Evolutionary conservation across 2,888 invertebrate genomes (phyloP), one percentile per base, ranked within the genome.

Genomic region (Pheosia gnoma): DNA sequence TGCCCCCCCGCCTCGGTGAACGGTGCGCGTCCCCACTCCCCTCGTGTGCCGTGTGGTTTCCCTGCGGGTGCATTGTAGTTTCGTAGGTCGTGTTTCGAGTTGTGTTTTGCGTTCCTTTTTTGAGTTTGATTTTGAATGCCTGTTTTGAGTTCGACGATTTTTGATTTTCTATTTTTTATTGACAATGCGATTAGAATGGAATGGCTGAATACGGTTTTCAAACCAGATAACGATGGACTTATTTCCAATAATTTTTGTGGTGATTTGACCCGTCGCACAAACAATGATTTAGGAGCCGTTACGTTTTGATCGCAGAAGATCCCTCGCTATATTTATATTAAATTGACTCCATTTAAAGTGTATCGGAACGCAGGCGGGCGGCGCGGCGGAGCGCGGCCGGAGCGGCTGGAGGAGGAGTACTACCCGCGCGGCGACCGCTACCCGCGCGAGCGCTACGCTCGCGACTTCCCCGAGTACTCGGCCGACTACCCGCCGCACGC

Each of bases 381-480:
- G 67, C 81, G 87, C 66, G 91, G 95, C 68, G 93, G 93, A 72
- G 85, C 94, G 72, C 90, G 95, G 68, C 88, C 91, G 68, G 94
- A 93, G 81, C 87, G 95, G 84, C 82, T 95, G 86, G 88, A 89
- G 80, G 95, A 95, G 78, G 95, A 95, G 75, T 90, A 92, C 78
- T 91, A 91, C 86, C 72, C 78, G 72, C 88, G 89, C 67, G 83
- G 84, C 66, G 83, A 78, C 76, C 86, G 85, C 59, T 84, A 85
- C 74, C 79, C 79, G 70, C 80, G 84, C 77, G 84, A 78, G 65
- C 75, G 84, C 72, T 76, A 86, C 69, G 75, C 80, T 66, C 82
- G 81, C 68, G 84, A 84, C 58, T 83, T 83, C 71, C 79, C 82
- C 81, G 87, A 79, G 64, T 75, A 78, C 77, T 73, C 66, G 61